Base-by-base conservation (phyloP, 2,113 vertebrate species). In the Atractosteus spatula region DNA sequence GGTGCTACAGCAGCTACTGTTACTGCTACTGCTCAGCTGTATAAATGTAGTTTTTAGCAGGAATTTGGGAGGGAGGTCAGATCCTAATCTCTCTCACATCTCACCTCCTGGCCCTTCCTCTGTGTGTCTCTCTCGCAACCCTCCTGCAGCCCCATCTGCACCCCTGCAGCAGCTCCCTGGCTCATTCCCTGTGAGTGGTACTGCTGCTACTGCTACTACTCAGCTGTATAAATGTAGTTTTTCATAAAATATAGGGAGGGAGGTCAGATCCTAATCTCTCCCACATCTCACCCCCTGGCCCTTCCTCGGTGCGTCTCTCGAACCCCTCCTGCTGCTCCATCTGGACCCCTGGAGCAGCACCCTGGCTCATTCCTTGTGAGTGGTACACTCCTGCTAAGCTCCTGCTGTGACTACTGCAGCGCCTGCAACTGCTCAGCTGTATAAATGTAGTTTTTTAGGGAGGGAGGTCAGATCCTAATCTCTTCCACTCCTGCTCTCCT, bases 211-310 rank as follows among this genome's bases (percentile, higher is more conserved):
- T 64, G 29, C 3, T 62, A 65, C 45, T 2, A 59, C 70, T 64
- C 16, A 51, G 41, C 69, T 62, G 8, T 6, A 71, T 11, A 41
- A 61, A 62, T 54, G 59, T 41, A 59, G 44, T 64, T 62, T 63
- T 57, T 5, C 14, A 12, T 61, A 16, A 5, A 4, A 16, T 8
- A 8, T 29, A 29, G 29, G 29, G 29, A 29, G 29, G 29, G 29
- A 29, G 29, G 29, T 29, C 29, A 29, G 29, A 29, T 1, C 29
- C 29, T 29, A 29, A 29, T 29, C 29, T 29, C 29, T 29, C 2
- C 29, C 29, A 29, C 29, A 17, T 63, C n/a, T 29, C 17, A 29
- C 16, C 1, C 29, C 62, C n/a, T 7, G 62, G 17, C 8, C n/a
- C 10, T 29, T 29, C 2, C 3, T 8, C 14, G 29, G n/a, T 17